Evolutionary conservation across 2,888 invertebrate species (phyloP).

Genomic region (Anthophora plumipes): DNA sequence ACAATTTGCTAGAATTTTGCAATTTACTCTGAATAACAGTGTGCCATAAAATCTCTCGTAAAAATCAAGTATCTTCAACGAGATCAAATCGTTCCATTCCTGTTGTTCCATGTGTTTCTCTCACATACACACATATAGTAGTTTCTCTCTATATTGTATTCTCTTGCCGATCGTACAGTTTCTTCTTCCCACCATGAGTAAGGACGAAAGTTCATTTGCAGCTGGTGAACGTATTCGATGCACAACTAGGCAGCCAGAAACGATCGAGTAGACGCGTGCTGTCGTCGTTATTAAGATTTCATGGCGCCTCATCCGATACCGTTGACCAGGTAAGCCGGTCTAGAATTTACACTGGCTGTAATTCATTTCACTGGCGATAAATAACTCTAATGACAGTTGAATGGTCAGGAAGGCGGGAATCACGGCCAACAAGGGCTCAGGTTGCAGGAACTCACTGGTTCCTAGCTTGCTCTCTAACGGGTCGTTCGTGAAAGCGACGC

Average conservation of each 20-base stretch:
- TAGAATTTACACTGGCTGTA: constrained; percentile 54
- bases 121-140: neutral
- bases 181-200: neutral
- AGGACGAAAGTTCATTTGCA: neutral
- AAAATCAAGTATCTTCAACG: too few species aligned
- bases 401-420: constrained; percentile 63
- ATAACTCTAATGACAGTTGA: constrained; percentile 70
- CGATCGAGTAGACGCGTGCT: neutral
- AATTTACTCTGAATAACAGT: too few species aligned
- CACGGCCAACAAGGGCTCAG: constrained; percentile 54
- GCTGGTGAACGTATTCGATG: neutral
- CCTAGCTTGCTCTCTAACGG: constrained; percentile 40
- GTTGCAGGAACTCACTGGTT: constrained; percentile 46
- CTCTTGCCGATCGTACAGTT: neutral
- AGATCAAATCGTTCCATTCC: neutral
- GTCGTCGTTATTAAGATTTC: constrained; percentile 67
- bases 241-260: neutral
- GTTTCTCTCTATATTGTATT: neutral
- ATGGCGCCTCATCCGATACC: constrained; percentile 45
- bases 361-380: constrained; percentile 65
- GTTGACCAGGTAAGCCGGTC: constrained; percentile 27
- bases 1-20: too few species aligned
- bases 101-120: neutral
- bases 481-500: constrained; percentile 49
- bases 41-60: too few species aligned